Evolutionary conservation across 2,888 invertebrate species (phyloP).

Genomic region (Dimorphilus gyrociliatus): DNA sequence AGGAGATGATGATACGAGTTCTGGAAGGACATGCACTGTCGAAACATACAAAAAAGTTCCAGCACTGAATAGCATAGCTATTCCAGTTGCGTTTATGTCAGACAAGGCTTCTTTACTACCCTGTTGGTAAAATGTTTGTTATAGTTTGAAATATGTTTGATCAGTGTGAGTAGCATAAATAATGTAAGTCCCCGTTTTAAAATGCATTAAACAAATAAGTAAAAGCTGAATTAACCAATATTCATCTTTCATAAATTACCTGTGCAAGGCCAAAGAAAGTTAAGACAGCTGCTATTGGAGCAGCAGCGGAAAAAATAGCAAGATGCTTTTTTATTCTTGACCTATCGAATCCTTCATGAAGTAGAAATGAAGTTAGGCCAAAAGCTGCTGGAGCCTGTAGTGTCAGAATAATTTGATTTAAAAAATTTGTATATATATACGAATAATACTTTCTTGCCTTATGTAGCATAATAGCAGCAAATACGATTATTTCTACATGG

Average conservation of each 20-base stretch:
- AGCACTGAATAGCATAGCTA: conserved; percentile 95
- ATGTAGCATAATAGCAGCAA: conserved; percentile 95
- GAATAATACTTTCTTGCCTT: too few relatives aligned
- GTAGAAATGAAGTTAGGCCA: conserved; percentile 86
- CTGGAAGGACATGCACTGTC: conserved; percentile 92
- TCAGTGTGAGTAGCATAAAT: too few relatives aligned
- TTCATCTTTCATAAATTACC: too few relatives aligned
- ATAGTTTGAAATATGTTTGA: neutral
- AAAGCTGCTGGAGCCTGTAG: conserved; percentile 88
- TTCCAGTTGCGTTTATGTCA: conserved; percentile 77
- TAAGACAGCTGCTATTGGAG: conserved; percentile 68
- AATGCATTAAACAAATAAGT: too few relatives aligned
- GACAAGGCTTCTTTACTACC: conserved; percentile 77
- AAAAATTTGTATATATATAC: neutral
- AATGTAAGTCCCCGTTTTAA: too few relatives aligned
- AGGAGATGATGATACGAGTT: conserved; percentile 44
- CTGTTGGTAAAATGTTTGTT: conserved; percentile 40
- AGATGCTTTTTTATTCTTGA: conserved; percentile 72
- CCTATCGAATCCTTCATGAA: conserved; percentile 84
- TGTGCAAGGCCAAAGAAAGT: conserved; percentile 83
- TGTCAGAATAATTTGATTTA: neutral
- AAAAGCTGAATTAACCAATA: too few relatives aligned
- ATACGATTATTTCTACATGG: conserved; percentile 92
- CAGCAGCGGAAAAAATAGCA: conserved; percentile 74
- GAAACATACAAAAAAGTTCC: conserved; percentile 98